Base-by-base conservation (phyloP, 2,113 vertebrate genomes). In the Pteropus alecto region DNA sequence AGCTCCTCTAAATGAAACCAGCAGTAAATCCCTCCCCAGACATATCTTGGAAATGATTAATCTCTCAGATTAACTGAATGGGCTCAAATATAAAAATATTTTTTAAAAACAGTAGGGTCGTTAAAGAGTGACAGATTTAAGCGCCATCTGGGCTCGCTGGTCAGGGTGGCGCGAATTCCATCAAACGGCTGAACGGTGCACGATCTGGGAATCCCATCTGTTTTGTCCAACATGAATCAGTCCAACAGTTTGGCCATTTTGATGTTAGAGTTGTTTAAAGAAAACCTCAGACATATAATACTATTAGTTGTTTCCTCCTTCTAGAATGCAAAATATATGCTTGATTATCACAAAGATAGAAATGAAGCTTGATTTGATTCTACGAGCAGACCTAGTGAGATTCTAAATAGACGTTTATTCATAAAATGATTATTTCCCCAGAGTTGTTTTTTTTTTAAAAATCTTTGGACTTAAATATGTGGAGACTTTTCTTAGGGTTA, bases 41-140 rank as follows among this genome's bases (percentile, higher is more conserved):
- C 97, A 96, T 96, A 98, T 98, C 97, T 98, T 98, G 98, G 98
- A 98, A 98, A 98, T 98, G 98, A 99, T 99, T 98, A 98, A 98
- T 98, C 98, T 98, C 98, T 98, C 97, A 1, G 97, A 98, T 98
- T 98, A 98, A 98, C 97, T 97, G 95, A 98, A 87, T 98, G 98
- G 98, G 98, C 98, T 99, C 98, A 98, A 98, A 98, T 98, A 98
- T 98, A 99, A 98, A 98, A 99, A 98, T 98, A 96, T 97, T 98
- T 98, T 98, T 97, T 19, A 97, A 98, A 98, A 98, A 98, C 98
- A 98, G 98, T 98, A 92, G 93, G 97, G 98, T 98, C 98, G 98
- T 99, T 99, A 99, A 98, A 98, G 98, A 99, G 98, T 98, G 98
- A 99, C 99, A 99, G 99, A 99, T 99, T 99, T 99, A 97, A 98